phyloP scores from a whole-genome alignment of 1,140 invertebrate genomes.

The Pararge aegeria region DNA sequence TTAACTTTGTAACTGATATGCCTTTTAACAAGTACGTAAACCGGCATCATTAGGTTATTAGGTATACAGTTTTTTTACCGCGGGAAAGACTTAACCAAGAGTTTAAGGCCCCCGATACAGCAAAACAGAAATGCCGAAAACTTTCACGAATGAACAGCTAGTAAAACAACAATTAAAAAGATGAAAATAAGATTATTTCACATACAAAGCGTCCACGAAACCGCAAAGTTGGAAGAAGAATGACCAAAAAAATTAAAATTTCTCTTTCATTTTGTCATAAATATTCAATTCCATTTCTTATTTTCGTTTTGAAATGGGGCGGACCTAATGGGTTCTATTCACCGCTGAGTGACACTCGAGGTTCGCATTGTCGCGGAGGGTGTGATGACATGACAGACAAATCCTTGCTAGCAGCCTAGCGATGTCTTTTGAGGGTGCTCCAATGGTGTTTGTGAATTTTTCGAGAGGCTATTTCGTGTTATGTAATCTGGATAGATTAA shows the following conservation, averaged over 20 bases:
- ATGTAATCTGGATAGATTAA: neutral
- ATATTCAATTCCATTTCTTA: constrained; percentile 18
- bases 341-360: constrained; percentile 47
- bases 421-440: constrained; percentile 22
- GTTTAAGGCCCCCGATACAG: no score
- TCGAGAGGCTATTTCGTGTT: constrained; percentile 9
- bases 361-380: constrained; percentile 41
- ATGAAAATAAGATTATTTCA: no score
- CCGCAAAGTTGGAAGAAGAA: no score
- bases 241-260: neutral
- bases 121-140: no score
- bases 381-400: constrained; percentile 32
- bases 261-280: neutral
- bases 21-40: no score
- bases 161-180: no score
- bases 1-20: no score
- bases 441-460: constrained; percentile 25
- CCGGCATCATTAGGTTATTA: no score
- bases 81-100: no score
- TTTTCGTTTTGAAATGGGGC: neutral
- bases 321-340: constrained; percentile 53
- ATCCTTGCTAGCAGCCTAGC: constrained; percentile 28
- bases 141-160: no score
- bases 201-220: no score
- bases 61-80: no score